These are phyloP conservation scores for Cyclophora albipunctata DNA, from an alignment of 2,888 invertebrate genomes.

Conservation along the genomic window DNA sequence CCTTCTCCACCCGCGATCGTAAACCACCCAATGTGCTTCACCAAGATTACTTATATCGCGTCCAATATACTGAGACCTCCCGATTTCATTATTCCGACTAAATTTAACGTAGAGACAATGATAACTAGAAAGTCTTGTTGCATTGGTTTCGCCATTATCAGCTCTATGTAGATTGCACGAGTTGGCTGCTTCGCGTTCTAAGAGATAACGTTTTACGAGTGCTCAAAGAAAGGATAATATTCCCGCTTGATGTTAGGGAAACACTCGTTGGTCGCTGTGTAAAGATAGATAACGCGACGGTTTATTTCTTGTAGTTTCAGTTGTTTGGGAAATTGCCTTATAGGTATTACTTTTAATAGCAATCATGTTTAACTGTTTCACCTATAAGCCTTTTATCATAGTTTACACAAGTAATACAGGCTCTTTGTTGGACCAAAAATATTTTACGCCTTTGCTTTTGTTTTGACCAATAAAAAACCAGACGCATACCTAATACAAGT, in stretches of 20 bases:
- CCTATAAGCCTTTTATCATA: too few species aligned
- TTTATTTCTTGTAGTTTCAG: constrained; percentile 9
- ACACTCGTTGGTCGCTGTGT: constrained; percentile 47
- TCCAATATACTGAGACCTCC: constrained; percentile 44
- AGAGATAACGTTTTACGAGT: constrained; percentile 67
- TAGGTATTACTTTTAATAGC: too few species aligned
- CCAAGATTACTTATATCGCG: constrained; percentile 68
- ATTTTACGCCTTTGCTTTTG: too few species aligned
- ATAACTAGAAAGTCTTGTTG: constrained; percentile 37
- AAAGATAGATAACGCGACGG: constrained; percentile 45
- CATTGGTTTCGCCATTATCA: constrained; percentile 63
- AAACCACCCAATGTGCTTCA: constrained; percentile 69
- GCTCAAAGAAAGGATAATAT: constrained; percentile 72
- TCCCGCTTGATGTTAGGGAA: constrained; percentile 62
- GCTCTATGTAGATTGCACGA: constrained; percentile 72
- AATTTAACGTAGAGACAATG: constrained; percentile 21
- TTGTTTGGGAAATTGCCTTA: background rate
- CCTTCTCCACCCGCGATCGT: constrained; percentile 68
- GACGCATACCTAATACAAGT: too few species aligned
- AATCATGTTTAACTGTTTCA: too few species aligned
- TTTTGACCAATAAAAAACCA: too few species aligned
- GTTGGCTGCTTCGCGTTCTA: constrained; percentile 63
- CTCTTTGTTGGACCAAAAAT: too few species aligned
- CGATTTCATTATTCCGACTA: constrained; percentile 49
- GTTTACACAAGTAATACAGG: too few species aligned